phyloP scores from a whole-genome alignment of 1,140 invertebrate genomes.

The Homarus americanus region DNA sequence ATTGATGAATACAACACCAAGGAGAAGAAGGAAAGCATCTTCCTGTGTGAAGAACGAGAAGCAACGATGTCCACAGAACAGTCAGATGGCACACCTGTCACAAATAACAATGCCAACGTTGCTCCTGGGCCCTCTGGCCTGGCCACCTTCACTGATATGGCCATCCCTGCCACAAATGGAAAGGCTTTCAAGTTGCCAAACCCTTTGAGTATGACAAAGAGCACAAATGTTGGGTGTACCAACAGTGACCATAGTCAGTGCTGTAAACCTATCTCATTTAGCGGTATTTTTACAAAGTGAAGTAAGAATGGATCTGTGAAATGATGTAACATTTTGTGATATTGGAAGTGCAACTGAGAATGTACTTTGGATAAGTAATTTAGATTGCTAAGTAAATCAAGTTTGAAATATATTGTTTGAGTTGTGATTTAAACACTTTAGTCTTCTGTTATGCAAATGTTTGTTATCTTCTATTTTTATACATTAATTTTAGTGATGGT shows the following conservation, averaged over 20 bases:
- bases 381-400: not conserved
- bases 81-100: not conserved
- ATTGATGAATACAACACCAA: slow-evolving; percentile 89
- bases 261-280: not conserved
- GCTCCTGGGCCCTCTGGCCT: not conserved
- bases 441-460: not conserved
- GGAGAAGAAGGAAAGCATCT: slow-evolving; percentile 90
- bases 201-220: not conserved
- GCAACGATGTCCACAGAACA: not conserved
- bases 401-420: not conserved
- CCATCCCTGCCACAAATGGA: not conserved
- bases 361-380: not conserved
- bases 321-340: not conserved
- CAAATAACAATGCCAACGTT: not conserved
- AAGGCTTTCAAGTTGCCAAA: not conserved
- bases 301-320: not conserved
- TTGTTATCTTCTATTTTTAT: not conserved
- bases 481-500: not conserved
- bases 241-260: not conserved
- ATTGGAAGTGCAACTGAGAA: not conserved
- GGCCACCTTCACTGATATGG: not conserved
- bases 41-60: slow-evolving; percentile 87
- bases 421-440: not conserved
- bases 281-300: not conserved
- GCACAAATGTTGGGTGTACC: not conserved